Evolutionary conservation across 2,888 invertebrate genomes (phyloP).

Genomic region (Dicroscelio sp.): DNA sequence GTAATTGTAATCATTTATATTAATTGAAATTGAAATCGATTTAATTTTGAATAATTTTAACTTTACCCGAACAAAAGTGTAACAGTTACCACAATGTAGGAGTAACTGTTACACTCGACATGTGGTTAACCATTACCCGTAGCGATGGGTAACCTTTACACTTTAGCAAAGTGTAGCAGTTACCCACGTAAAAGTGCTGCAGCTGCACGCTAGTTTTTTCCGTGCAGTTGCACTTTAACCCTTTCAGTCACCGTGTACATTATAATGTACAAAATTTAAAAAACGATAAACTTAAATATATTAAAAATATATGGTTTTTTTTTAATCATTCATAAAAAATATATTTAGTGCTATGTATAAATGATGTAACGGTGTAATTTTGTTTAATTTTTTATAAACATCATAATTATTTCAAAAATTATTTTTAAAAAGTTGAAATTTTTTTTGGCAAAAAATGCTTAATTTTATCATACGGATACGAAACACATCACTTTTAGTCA

Average conservation of each 20-base stretch:
- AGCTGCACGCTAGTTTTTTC: background rate
- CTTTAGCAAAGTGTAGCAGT: background rate
- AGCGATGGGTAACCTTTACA: background rate
- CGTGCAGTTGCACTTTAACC: background rate
- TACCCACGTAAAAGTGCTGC: background rate
- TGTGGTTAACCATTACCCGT: background rate
- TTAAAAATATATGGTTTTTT: no score
- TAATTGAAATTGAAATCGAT: background rate
- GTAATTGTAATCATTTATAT: background rate
- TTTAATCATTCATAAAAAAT: no score
- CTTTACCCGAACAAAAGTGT: background rate
- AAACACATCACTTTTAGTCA: no score
- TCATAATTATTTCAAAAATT: no score
- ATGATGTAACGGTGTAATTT: no score
- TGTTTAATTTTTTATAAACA: no score
- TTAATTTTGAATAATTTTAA: no score
- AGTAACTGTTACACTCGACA: background rate
- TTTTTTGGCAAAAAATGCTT: no score
- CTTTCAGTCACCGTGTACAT: background rate
- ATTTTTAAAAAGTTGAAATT: no score
- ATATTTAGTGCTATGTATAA: no score
- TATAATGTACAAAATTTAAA: background rate
- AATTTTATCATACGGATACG: no score
- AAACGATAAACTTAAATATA: no score
- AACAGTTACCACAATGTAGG: background rate